These are phyloP conservation scores for Zoanthus sansibaricus DNA, from an alignment of 92 coral and sea anemone species.

Conservation along the genomic window DNA sequence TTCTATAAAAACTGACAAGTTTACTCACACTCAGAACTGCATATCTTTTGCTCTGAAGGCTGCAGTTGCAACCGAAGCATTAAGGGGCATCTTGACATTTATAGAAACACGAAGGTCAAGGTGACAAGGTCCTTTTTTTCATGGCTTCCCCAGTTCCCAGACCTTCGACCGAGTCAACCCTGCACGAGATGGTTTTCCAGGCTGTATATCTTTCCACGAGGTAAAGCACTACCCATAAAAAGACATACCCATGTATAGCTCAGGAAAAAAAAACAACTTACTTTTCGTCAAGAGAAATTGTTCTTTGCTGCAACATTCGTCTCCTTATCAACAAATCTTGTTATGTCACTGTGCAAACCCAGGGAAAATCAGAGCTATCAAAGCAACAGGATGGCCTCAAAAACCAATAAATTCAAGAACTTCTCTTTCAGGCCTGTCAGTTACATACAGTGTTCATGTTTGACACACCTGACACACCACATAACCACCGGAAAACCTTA, in stretches of 20 bases:
- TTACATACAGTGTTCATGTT: neutral
- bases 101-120: slow-evolving; percentile 29
- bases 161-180: slow-evolving; percentile 36
- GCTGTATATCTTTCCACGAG: slow-evolving; percentile 45
- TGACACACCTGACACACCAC: neutral
- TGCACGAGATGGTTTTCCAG: slow-evolving; percentile 19
- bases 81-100: slow-evolving; percentile 17
- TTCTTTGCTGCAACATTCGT: neutral
- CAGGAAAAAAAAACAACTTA: slow-evolving; percentile 7
- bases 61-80: slow-evolving; percentile 4
- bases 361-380: neutral
- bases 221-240: slow-evolving; percentile 23
- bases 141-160: slow-evolving; percentile 34
- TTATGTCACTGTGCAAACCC: neutral
- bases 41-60: too few species aligned
- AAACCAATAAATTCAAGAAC: neutral
- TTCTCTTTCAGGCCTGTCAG: neutral
- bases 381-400: neutral
- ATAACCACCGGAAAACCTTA: too few species aligned
- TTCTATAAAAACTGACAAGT: too few species aligned
- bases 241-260: neutral
- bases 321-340: neutral
- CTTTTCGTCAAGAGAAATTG: neutral
- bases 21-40: too few species aligned
- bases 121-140: slow-evolving; percentile 23